phyloP scores from a whole-genome alignment of 2,797 vertebrate species.

The Monodelphis domestica region DNA sequence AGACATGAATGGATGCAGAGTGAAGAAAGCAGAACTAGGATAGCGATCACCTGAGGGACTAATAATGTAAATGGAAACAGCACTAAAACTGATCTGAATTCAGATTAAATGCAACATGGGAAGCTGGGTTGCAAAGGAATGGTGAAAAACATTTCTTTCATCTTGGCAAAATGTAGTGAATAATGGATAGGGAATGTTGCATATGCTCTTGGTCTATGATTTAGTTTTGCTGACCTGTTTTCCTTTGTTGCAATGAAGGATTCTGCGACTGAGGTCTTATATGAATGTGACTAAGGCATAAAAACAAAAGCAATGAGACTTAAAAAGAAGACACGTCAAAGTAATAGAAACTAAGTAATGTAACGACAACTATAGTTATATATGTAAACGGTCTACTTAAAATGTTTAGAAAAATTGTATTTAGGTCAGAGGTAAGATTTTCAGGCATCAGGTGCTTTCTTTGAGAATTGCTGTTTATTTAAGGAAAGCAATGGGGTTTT shows the following conservation, averaged over 20 bases:
- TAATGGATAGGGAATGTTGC: neutral
- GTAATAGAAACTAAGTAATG: constrained; percentile 21
- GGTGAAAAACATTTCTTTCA: neutral
- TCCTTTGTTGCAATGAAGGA: neutral
- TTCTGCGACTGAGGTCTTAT: neutral
- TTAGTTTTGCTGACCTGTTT: neutral
- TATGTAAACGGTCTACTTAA: constrained; percentile 18
- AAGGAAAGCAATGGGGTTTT: constrained; percentile 38
- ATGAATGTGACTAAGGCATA: neutral
- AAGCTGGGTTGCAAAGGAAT: neutral
- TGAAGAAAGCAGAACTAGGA: neutral
- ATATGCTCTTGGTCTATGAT: neutral
- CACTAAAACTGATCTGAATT: neutral
- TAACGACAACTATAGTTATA: neutral
- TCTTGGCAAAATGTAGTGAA: neutral
- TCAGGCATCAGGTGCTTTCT: constrained; percentile 6
- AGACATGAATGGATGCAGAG: neutral
- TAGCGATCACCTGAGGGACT: neutral
- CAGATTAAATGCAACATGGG: neutral
- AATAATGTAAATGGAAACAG: neutral
- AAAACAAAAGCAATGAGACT: neutral
- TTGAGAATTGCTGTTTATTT: constrained; percentile 38
- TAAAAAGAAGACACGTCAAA: constrained; percentile 51
- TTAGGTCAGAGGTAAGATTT: constrained; percentile 38
- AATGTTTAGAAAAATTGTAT: constrained; percentile 29